These are phyloP conservation scores for Aphelocoma californica DNA, from an alignment of 2,797 vertebrate species.

Conservation along the genomic window DNA sequence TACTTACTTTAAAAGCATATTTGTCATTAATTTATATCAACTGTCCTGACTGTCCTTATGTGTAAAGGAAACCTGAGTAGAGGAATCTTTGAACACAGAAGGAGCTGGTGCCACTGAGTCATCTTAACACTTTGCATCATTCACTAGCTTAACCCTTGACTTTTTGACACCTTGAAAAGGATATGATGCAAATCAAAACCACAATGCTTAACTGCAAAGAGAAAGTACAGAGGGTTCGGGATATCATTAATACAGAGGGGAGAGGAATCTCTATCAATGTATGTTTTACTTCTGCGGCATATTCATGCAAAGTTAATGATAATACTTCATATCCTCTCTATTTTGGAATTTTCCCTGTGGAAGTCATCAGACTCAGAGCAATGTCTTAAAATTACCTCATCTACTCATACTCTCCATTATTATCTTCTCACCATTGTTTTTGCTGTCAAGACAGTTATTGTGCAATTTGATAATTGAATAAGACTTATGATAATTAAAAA, in stretches of 20 bases:
- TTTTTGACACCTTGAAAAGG: not conserved
- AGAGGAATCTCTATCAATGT: not conserved
- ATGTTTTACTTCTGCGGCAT: not conserved
- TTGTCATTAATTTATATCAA: not conserved
- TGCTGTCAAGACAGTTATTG: not conserved
- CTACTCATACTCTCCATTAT: not conserved
- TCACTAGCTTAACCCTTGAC: not conserved
- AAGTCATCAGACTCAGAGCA: not conserved
- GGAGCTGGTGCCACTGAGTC: not conserved
- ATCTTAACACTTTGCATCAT: not conserved
- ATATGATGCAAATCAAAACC: not conserved
- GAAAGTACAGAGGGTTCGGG: not conserved
- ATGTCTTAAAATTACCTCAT: not conserved
- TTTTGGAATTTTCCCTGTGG: not conserved
- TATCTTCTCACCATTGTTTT: not conserved
- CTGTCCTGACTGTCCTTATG: not conserved
- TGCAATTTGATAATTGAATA: not conserved
- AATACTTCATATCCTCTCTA: not conserved
- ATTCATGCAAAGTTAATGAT: not conserved
- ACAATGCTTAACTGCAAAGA: not conserved
- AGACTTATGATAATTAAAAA: not conserved
- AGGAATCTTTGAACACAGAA: not conserved
- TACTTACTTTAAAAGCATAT: not conserved
- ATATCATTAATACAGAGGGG: not conserved
- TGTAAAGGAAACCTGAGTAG: not conserved